phyloP scores from a whole-genome alignment of 2,113 vertebrate genomes.

The Myocastor coypus region DNA sequence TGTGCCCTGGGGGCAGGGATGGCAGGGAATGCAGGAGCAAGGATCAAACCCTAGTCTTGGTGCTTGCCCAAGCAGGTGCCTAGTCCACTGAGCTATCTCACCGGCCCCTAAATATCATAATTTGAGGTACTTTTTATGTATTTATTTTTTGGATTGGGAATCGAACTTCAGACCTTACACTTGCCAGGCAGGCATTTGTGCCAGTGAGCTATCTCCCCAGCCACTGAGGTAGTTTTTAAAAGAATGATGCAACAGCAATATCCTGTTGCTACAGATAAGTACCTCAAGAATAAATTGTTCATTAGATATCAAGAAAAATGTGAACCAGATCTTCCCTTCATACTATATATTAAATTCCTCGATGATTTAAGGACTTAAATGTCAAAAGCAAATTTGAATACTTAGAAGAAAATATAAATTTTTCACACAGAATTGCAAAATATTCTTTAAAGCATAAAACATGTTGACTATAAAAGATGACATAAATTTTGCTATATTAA shows the following conservation, averaged over 20 bases:
- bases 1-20: too few relatives aligned
- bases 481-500: slow-evolving; percentile 17
- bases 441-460: background rate
- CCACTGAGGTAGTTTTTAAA: background rate
- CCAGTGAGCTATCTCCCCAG: too few relatives aligned
- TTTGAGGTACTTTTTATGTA: too few relatives aligned
- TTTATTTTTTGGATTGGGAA: too few relatives aligned
- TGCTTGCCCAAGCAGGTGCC: too few relatives aligned
- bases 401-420: slow-evolving; percentile 4
- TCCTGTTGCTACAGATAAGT: slow-evolving; percentile 5
- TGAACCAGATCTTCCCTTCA: background rate
- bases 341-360: background rate
- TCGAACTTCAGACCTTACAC: too few relatives aligned
- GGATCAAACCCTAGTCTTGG: too few relatives aligned
- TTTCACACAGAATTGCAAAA: background rate
- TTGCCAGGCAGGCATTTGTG: too few relatives aligned
- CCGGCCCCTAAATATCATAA: too few relatives aligned
- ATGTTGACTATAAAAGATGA: background rate
- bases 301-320: slow-evolving; percentile 3
- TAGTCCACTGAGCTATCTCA: too few relatives aligned
- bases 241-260: background rate
- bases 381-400: slow-evolving; percentile 51
- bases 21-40: too few relatives aligned
- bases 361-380: background rate
- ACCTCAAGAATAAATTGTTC: slow-evolving; percentile 28